Conservation (phyloP, 2,113 vertebrate species). For the Micronycteris hirsuta region DNA sequence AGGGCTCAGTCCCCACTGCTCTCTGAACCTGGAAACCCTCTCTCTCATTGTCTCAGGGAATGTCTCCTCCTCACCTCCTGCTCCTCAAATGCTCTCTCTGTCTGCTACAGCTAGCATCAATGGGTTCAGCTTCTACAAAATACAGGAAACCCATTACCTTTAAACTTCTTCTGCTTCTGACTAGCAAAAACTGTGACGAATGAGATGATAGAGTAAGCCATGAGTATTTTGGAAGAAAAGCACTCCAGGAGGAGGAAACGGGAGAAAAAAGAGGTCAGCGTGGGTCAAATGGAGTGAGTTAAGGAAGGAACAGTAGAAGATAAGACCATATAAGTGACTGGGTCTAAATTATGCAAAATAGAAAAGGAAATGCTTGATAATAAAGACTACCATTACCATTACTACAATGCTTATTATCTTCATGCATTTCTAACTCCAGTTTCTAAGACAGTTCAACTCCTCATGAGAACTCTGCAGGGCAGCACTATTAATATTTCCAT, state of each 20-base stretch:
- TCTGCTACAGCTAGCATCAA: background rate
- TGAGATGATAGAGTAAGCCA: background rate
- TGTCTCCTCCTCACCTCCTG: background rate
- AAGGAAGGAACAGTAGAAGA: background rate
- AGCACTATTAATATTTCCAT: background rate
- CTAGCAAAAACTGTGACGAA: background rate
- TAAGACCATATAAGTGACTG: background rate
- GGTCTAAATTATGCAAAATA: background rate
- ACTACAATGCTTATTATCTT: background rate
- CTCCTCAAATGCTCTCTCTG: background rate
- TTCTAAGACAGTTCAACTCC: background rate
- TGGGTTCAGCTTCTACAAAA: background rate
- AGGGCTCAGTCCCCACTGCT: background rate
- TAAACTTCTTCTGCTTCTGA: background rate
- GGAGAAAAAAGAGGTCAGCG: background rate
- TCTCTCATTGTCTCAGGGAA: background rate
- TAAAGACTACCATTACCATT: background rate
- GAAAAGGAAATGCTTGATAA: background rate
- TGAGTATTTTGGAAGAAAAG: background rate
- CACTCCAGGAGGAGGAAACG: background rate
- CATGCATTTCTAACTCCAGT: no score
- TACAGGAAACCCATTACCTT: background rate
- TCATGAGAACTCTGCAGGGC: background rate
- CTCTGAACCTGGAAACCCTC: background rate
- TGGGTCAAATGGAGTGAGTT: background rate